Conservation (phyloP, 2,888 invertebrate genomes). For the Aelia acuminata region DNA sequence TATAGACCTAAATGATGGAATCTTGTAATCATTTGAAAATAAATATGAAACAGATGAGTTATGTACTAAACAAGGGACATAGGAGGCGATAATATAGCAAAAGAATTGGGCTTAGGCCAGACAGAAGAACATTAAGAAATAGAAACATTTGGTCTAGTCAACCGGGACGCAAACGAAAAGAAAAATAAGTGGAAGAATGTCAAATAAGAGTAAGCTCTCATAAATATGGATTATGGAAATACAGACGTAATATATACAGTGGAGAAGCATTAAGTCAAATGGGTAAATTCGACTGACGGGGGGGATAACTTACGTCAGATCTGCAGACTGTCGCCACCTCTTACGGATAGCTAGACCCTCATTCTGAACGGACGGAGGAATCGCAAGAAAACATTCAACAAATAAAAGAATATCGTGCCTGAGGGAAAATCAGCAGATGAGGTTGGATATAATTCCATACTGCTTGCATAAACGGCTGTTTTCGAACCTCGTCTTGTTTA, state of each 20-base stretch:
- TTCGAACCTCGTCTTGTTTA: no score
- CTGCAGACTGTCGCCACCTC: constrained; percentile 13
- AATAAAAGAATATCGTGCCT: no score
- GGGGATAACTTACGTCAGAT: constrained; percentile 25
- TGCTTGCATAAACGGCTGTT: no score
- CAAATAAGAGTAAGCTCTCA: constrained; percentile 42
- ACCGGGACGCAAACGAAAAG: not conserved
- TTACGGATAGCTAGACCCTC: constrained; percentile 1
- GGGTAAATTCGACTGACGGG: constrained; percentile 31
- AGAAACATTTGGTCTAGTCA: constrained; percentile 29
- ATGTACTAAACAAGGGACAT: not conserved
- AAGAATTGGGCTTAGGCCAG: not conserved
- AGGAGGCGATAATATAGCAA: not conserved
- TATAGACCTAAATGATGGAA: no score
- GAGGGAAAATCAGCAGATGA: no score
- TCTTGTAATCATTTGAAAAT: no score
- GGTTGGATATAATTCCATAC: no score
- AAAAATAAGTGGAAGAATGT: constrained; percentile 24
- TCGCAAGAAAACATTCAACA: no score
- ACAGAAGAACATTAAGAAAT: not conserved
- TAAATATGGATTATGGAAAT: constrained; percentile 50
- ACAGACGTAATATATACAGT: constrained; percentile 24
- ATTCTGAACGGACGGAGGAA: not conserved
- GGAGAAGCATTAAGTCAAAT: constrained; percentile 33
- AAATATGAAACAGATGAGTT: no score